These are phyloP conservation scores for Ophthalmotilapia sp. DNA, from an alignment of 2,113 vertebrate species.

Conservation along the genomic window DNA sequence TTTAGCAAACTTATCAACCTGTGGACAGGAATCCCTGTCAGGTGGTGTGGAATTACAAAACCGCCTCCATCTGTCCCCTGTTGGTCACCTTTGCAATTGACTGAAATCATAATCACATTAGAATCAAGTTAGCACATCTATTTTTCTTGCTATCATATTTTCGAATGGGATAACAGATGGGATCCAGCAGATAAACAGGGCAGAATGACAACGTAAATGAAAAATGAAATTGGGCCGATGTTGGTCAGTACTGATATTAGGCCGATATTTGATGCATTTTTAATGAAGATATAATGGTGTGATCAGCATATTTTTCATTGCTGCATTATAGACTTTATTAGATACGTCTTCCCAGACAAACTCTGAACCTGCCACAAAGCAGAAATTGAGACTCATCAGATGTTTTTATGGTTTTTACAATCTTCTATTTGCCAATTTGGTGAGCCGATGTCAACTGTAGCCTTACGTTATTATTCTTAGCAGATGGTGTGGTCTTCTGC, in stretches of 20 bases:
- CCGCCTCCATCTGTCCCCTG: neutral
- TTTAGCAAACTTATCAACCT: conserved; percentile 8
- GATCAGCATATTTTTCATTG: neutral
- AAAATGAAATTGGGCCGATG: neutral
- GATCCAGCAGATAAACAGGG: neutral
- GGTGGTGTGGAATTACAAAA: neutral
- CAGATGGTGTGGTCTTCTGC: neutral
- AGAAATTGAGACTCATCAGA: neutral
- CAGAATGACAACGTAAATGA: neutral
- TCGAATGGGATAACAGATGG: neutral
- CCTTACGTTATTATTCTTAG: neutral
- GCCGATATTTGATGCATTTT: neutral
- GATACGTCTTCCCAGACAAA: neutral
- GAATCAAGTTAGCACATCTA: neutral
- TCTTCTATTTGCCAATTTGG: neutral
- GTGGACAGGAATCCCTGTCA: neutral
- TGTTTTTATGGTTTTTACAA: neutral
- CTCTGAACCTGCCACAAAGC: neutral
- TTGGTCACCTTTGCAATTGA: neutral
- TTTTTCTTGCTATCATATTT: neutral
- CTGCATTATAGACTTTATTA: neutral
- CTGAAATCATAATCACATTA: neutral
- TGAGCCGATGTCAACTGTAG: neutral
- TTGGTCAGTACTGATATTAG: neutral
- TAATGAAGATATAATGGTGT: neutral